Base-by-base conservation (phyloP, 2,113 vertebrate genomes). In the Ictalurus furcatus region DNA sequence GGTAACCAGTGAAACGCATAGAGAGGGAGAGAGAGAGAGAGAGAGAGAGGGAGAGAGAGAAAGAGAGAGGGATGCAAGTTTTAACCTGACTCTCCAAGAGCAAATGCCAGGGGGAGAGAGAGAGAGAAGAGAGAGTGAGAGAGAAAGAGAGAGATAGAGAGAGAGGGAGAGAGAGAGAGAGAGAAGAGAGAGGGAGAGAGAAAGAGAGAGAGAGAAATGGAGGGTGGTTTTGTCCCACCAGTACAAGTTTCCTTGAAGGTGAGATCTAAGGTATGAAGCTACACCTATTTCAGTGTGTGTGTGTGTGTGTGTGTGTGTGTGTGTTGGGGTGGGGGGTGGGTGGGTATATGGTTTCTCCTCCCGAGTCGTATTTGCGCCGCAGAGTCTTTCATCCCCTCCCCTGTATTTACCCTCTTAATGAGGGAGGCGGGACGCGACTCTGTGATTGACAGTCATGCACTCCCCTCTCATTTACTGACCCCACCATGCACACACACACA, bases 341-440 rank as follows among this genome's bases (percentile, higher is more conserved):
- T 34, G 87, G 87, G 25, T 90, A 88, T 92, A 88, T 87, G 79
- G 88, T 92, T 90, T 92, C 90, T 91, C 71, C 88, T 87, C 87
- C 91, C 85, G 63, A 88, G 71, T 89, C 25, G 76, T 88, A 85
- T 90, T 88, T 87, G 86, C 34, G 61, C 73, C 82, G 17, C 63
- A 79, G 65, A 30, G 44, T 88, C 87, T 91, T 90, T 90, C 91
- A 85, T 89, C 88, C 93, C 95, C 96, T 94, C 87, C 94, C 96
- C 96, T 97, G 96, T 98, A 97, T 98, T 98, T 97, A 98, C 95
- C 96, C 97, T 97, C 97, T 93, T 99, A 99, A 99, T 97, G 97
- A 98, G 97, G 94, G 96, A 97, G 98, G 98, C 95, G 97, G 97
- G 94, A 94, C 95, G 91, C 90, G 65, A 89, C 78, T 61, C 65